Evolutionary conservation across 2,888 invertebrate species (phyloP).

Genomic region (Cephus pygmeus): DNA sequence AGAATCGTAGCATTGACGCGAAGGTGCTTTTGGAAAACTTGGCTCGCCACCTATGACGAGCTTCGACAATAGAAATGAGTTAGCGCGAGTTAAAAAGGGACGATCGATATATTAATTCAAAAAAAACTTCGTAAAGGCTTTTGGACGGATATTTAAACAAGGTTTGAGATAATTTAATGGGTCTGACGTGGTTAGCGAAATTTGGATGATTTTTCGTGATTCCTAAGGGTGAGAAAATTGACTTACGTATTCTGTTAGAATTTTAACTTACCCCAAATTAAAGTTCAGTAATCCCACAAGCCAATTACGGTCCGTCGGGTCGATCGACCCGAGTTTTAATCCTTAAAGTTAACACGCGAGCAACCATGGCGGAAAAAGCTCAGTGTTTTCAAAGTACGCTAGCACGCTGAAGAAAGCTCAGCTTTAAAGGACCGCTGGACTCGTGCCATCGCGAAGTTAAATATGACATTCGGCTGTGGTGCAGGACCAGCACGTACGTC

Average conservation of each 20-base stretch:
- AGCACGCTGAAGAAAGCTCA: background rate
- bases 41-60: background rate
- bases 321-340: background rate
- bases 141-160: background rate
- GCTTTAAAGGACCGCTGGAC: constrained; percentile 23
- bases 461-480: constrained; percentile 13
- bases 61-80: background rate
- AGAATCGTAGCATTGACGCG: background rate
- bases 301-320: background rate
- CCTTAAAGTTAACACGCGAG: background rate
- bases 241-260: background rate
- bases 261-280: background rate
- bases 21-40: background rate
- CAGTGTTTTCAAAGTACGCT: background rate
- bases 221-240: background rate
- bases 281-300: background rate
- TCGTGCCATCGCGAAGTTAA: constrained; percentile 21
- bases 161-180: background rate
- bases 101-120: too few relatives aligned
- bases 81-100: background rate
- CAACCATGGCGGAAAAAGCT: background rate
- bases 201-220: background rate
- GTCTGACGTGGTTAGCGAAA: background rate
- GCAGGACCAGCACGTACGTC: background rate
- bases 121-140: background rate